These are phyloP conservation scores for Lacanobia oleracea DNA, from an alignment of 2,888 invertebrate genomes.

Conservation along the genomic window DNA sequence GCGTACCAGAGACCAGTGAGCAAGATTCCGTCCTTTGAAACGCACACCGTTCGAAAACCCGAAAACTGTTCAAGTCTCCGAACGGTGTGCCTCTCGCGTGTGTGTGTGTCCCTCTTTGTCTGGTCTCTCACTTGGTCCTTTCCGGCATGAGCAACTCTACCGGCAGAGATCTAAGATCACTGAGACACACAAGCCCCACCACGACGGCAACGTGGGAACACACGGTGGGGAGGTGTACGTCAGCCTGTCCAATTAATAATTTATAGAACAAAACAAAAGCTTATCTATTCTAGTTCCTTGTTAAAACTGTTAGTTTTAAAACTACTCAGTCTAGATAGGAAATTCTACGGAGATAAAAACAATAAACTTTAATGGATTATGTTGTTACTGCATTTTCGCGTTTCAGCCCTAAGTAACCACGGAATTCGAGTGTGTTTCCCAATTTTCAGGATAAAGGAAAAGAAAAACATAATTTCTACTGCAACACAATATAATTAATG, in stretches of 20 bases:
- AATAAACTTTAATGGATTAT: slow-evolving; percentile 32
- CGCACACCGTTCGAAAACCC: no score
- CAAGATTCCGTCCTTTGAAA: no score
- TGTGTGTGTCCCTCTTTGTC: no score
- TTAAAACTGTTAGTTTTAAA: slow-evolving; percentile 78
- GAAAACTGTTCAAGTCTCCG: no score
- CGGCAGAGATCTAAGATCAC: no score
- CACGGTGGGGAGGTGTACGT: not conserved
- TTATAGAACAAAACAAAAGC: not conserved
- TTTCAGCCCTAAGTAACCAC: slow-evolving; percentile 18
- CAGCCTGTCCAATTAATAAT: not conserved
- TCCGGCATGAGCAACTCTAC: no score
- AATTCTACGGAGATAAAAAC: slow-evolving; percentile 67
- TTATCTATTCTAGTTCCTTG: slow-evolving; percentile 11
- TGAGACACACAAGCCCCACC: no score
- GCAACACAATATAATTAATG: not conserved
- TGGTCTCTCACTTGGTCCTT: no score
- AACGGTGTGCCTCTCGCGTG: no score
- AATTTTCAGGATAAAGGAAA: not conserved
- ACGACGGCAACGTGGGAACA: no score
- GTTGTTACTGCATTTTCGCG: slow-evolving; percentile 36
- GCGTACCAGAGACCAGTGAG: no score
- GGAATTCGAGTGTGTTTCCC: slow-evolving; percentile 7
- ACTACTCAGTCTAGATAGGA: slow-evolving; percentile 82
- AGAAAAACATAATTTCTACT: not conserved